These are phyloP conservation scores for Microcebus jonahi DNA, from an alignment of 2,113 vertebrate species.

Conservation along the genomic window DNA sequence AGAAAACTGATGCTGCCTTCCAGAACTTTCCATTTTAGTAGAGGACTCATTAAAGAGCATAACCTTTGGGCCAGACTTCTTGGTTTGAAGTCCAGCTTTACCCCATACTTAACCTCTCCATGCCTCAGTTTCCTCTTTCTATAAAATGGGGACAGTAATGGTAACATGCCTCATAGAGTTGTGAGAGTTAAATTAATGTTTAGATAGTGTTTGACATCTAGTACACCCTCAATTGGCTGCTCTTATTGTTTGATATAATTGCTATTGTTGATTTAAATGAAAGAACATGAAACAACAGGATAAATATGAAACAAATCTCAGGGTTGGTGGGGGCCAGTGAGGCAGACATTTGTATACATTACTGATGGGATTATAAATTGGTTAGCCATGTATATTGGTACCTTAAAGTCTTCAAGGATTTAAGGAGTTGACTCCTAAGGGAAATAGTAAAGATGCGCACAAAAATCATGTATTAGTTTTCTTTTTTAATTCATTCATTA, in stretches of 20 bases:
- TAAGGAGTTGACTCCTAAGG: not conserved
- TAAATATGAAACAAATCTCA: too few species aligned
- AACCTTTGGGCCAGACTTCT: not conserved
- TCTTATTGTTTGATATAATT: not conserved
- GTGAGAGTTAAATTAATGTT: not conserved
- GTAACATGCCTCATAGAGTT: not conserved
- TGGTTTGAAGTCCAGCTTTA: not conserved
- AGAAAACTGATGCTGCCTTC: not conserved
- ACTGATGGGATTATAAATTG: not conserved
- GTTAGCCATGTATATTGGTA: not conserved
- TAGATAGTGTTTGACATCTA: not conserved
- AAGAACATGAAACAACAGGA: not conserved
- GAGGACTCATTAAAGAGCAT: not conserved
- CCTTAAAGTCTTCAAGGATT: not conserved
- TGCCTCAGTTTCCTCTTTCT: not conserved
- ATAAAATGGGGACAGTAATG: not conserved
- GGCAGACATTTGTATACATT: not conserved
- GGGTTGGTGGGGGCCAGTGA: not conserved
- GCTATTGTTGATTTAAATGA: not conserved
- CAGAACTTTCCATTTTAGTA: not conserved
- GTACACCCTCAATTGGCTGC: not conserved
- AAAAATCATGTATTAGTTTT: not conserved
- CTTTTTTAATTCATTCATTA: not conserved
- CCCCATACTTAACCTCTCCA: not conserved
- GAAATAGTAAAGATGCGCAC: not conserved